Percentiles rank a stretch among this genome's conserved stretches.
Conservation (phyloP, 35 echinoderm and acorn worm genomes). For the Diadema setosum region DNA sequence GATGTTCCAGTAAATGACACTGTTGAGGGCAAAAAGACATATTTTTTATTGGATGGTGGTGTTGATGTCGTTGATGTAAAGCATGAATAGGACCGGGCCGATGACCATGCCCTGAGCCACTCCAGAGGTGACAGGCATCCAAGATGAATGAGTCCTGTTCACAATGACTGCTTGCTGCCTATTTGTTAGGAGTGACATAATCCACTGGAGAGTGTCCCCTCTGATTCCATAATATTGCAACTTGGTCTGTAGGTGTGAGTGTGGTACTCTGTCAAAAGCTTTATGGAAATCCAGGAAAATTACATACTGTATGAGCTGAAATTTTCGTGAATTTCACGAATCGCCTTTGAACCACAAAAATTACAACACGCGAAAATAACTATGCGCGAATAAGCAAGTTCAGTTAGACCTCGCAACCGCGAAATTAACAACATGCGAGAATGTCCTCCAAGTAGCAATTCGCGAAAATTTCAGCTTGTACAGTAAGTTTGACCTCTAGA, state of each 20-base stretch:
- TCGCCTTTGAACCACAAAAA: too few species aligned
- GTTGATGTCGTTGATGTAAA: conserved; percentile 3
- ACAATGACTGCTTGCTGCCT: neutral
- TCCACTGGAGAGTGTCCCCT: conserved; percentile 24
- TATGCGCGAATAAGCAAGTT: neutral
- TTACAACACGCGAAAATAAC: too few species aligned
- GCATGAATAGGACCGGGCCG: neutral
- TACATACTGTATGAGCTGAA: too few species aligned
- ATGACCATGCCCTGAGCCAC: conserved; percentile 20
- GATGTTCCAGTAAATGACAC: neutral
- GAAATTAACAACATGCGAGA: too few species aligned
- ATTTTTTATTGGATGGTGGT: neutral
- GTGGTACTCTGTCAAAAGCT: too few species aligned
- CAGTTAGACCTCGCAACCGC: neutral
- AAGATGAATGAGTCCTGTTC: neutral
- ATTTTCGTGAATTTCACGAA: too few species aligned
- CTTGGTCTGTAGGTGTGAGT: neutral
- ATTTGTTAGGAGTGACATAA: neutral
- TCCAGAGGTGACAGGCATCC: neutral
- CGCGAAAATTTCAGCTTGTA: too few species aligned
- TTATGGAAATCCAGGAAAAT: too few species aligned
- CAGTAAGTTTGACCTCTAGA: conserved; percentile 4
- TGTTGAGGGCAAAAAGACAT: neutral
- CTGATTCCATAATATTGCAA: conserved; percentile 37
- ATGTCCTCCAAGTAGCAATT: too few species aligned